A percentile compares a stretch with the other conserved stretches of the same genome.
phyloP scores from a whole-genome alignment of 2,888 invertebrate species.

The Scaptomyza caliginosa region DNA sequence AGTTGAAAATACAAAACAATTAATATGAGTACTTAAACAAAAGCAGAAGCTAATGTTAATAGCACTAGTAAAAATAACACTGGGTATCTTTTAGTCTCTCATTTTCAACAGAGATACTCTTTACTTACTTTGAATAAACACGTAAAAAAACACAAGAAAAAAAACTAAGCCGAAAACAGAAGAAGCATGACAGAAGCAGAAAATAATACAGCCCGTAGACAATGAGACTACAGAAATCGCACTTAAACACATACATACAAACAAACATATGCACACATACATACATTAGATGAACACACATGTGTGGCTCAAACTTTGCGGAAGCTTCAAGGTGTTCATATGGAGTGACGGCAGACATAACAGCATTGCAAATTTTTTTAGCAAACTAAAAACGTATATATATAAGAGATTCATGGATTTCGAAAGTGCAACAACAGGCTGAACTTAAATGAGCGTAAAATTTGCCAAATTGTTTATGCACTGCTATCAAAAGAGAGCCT shows the following conservation, averaged over 20 bases:
- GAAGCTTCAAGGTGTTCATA: constrained; percentile 25
- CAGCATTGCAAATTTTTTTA: constrained; percentile 28
- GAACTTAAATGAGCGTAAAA: constrained; percentile 67
- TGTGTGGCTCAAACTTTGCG: constrained; percentile 9
- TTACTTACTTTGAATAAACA: constrained; percentile 7
- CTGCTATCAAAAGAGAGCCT: constrained; percentile 3
- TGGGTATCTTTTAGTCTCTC: too few species aligned
- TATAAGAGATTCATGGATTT: constrained; percentile 33
- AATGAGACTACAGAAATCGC: constrained; percentile 56
- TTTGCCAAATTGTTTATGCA: constrained; percentile 38
- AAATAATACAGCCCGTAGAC: constrained; percentile 37
- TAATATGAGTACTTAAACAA: not conserved
- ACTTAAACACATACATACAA: constrained; percentile 3
- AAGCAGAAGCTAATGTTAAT: too few species aligned
- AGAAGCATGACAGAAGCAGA: constrained; percentile 43
- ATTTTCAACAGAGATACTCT: not conserved
- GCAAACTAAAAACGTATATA: not conserved
- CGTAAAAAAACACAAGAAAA: not conserved
- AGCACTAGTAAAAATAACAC: too few species aligned
- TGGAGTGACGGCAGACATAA: constrained; percentile 14
- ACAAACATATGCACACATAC: not conserved
- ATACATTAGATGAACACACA: not conserved
- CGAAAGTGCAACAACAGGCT: constrained; percentile 45
- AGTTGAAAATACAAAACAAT: not conserved
- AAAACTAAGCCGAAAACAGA: constrained; percentile 29